Evolutionary conservation across 1,140 invertebrate species (phyloP), one percentile per base, ranked within the genome.

Genomic region (Carcinoscorpius rotundicauda): DNA sequence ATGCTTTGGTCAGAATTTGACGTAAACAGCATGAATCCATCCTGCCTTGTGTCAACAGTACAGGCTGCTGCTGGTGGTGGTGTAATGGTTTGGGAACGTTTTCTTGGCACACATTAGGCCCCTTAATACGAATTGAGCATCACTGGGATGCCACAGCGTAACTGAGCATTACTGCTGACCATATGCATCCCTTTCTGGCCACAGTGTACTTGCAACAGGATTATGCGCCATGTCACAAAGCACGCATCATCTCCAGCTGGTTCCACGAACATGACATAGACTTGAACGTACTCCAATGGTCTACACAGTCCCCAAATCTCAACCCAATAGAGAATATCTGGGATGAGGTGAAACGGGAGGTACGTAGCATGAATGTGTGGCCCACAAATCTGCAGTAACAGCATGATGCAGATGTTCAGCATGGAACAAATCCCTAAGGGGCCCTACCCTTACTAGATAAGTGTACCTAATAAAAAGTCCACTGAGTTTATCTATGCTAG

Each of bases 301-400:
- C 61, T 11, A 3, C 50, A 62, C 52, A 52, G 8, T 62, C 51
- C n/a, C 51, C 51, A 5, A 5, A 52, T 11, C 53, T 62, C 52
- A 62, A 62, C 61, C 61, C 61, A 62, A 62, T 62, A 4, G 51
- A 62, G 29, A 52, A 62, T 62, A 4, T 62, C 11, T 62, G 61
- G 61, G 50, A 62, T 49, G 51, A 62, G n/a, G 4, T 62, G 51
- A 5, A 52, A 52, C 51, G 50, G 51, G 51, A 52, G 52, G 29
- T 62, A n/a, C 4, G 61, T 52, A 5, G 3, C 6, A 62, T 62
- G 61, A 52, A 62, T 62, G 10, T 10, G 51, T 9, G 4, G n/a
- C 61, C 49, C 4, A 5, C 6, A 48, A 62, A 52, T 29, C 50
- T 53, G 29, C 11, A n/a, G 8, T 52, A 62, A 52, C 50, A n/a